Conservation (phyloP, 1,140 invertebrate genomes). For the Rhopalosiphum padi region DNA sequence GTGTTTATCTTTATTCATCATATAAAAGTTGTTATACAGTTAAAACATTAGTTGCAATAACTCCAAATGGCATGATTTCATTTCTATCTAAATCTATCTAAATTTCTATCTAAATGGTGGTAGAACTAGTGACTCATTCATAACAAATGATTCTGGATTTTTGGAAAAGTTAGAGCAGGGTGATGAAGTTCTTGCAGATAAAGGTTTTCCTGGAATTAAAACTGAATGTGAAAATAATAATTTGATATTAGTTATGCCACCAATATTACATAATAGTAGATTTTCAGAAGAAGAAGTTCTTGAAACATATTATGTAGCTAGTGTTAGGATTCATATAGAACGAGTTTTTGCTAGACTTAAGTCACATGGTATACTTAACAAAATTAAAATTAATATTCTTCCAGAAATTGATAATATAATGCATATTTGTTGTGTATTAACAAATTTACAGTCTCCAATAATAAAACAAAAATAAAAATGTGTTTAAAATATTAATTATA, state of each 20-base stretch:
- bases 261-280: not conserved
- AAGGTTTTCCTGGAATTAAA: not conserved
- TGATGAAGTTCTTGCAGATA: not conserved
- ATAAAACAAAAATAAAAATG: too few relatives aligned
- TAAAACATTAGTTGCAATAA: not conserved
- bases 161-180: not conserved
- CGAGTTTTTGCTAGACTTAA: too few relatives aligned
- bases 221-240: not conserved
- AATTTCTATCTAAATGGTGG: too few relatives aligned
- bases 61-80: not conserved
- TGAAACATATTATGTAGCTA: not conserved
- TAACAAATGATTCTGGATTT: conserved; percentile 1
- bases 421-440: too few relatives aligned
- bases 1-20: not conserved
- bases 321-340: not conserved
- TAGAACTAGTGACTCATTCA: not conserved
- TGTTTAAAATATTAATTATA: too few relatives aligned
- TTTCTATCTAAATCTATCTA: not conserved
- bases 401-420: too few relatives aligned
- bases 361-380: too few relatives aligned
- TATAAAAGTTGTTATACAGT: not conserved
- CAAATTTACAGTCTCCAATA: too few relatives aligned
- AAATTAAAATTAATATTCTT: too few relatives aligned
- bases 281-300: not conserved
- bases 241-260: not conserved